phyloP scores from a whole-genome alignment of 2,797 vertebrate genomes.

The Pantherophis vulpinus region DNA sequence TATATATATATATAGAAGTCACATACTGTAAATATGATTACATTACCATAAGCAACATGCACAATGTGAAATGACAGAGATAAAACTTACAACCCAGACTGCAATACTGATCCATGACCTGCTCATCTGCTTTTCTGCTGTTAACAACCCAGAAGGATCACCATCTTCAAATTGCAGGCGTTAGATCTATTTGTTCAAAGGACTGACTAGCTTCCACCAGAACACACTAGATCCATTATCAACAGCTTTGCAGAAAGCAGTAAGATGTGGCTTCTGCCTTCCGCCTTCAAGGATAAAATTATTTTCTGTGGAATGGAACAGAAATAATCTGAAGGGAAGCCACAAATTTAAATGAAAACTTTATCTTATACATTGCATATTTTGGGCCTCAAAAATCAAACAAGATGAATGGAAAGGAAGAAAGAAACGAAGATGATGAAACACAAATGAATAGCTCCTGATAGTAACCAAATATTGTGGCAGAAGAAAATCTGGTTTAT shows the following conservation, averaged over 20 bases:
- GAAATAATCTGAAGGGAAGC: background rate
- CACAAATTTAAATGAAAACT: conserved; percentile 7
- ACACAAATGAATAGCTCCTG: background rate
- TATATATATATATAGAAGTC: background rate
- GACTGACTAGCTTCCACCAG: background rate
- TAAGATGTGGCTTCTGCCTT: background rate
- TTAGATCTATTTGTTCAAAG: background rate
- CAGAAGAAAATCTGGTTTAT: background rate
- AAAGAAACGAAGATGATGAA: background rate
- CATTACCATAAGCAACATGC: background rate
- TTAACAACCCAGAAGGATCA: background rate
- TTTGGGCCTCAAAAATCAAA: background rate
- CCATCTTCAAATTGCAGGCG: background rate
- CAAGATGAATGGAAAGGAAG: background rate
- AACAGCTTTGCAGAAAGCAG: conserved; percentile 5
- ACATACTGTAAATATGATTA: background rate
- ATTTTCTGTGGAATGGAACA: conserved; percentile 16
- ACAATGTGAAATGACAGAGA: background rate
- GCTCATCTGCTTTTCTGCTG: background rate
- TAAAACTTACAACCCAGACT: background rate
- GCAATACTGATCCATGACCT: background rate
- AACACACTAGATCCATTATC: conserved; percentile 5
- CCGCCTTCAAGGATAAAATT: conserved; percentile 5
- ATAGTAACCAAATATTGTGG: background rate
- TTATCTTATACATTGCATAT: background rate